Evolutionary conservation across 1,140 invertebrate species (phyloP), one percentile per base, ranked within the genome.

Genomic region (Microplitis mediator): DNA sequence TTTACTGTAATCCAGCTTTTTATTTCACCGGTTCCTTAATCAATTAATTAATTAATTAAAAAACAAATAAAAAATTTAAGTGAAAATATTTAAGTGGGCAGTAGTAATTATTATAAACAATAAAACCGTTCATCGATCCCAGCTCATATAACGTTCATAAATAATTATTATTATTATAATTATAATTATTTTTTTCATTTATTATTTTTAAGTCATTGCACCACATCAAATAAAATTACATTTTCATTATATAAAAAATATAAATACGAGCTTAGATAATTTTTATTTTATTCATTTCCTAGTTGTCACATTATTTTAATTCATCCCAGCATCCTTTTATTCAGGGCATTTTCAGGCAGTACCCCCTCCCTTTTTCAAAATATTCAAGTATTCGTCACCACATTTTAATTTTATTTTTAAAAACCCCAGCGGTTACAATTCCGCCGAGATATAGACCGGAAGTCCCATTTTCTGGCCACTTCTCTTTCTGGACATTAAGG

Each of bases 141-240:
- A 86, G 85, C 84, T 87, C 86, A 87, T 88, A 86, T 80, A 83
- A 81, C 39, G 39, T 45, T 45, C 39, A 45, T 45, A 8, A 45
- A 45, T 45, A 45, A 45, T 45, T 45, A 45, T 45, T 45, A 45
- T 45, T 45, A 45, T 45, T 45, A 45, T 45, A 45, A 45, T 45
- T 45, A 87, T 79, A 80, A 86, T 88, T 86, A 88, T 88, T 87
- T 86, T 80, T 86, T 87, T 85, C 85, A 88, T 88, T 87, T 88
- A 88, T 82, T 45, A 45, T 45, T 45, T 87, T 88, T 88, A 88
- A 87, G 86, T 88, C 87, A 87, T 87, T 87, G 85, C 87, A 87
- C 86, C 86, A 86, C 86, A 88, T 87, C 85, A 87, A 88, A 88
- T 88, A 88, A 88, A 45, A 88, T 86, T 87, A 87, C 87, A 88